Percentiles rank a stretch among this genome's conserved stretches.
phyloP scores from a whole-genome alignment of 2,888 invertebrate species.

The Napeogenes sylphis region DNA sequence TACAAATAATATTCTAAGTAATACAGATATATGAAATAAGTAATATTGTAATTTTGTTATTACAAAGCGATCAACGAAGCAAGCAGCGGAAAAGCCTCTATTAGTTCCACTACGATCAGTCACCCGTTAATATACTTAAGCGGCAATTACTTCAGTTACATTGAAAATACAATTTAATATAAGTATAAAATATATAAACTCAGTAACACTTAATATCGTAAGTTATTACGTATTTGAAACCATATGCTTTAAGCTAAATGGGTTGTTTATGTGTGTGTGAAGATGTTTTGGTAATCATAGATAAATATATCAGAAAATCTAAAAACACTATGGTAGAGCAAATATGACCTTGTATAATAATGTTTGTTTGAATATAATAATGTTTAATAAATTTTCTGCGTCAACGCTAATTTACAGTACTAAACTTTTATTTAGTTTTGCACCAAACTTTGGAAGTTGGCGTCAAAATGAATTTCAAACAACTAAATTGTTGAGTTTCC shows the following conservation, averaged over 20 bases:
- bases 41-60: not conserved
- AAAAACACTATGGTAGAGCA: too few relatives aligned
- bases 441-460: conserved; percentile 51
- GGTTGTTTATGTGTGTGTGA: too few relatives aligned
- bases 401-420: conserved; percentile 45
- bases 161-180: too few relatives aligned
- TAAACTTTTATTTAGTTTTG: conserved; percentile 51
- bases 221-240: too few relatives aligned
- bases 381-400: conserved; percentile 22
- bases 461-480: conserved; percentile 64
- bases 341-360: too few relatives aligned
- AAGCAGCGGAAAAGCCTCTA: not conserved
- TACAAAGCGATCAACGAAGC: not conserved
- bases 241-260: too few relatives aligned
- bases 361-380: too few relatives aligned
- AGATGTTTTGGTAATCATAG: too few relatives aligned
- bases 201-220: too few relatives aligned
- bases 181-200: not conserved
- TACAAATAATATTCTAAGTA: too few relatives aligned
- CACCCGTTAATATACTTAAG: not conserved
- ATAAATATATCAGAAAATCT: too few relatives aligned
- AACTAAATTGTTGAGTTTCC: conserved; percentile 59
- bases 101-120: not conserved
- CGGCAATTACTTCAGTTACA: not conserved
- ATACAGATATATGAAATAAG: too few relatives aligned